Evolutionary conservation across 2,888 invertebrate genomes (phyloP).

Genomic region (Apodemia zela): DNA sequence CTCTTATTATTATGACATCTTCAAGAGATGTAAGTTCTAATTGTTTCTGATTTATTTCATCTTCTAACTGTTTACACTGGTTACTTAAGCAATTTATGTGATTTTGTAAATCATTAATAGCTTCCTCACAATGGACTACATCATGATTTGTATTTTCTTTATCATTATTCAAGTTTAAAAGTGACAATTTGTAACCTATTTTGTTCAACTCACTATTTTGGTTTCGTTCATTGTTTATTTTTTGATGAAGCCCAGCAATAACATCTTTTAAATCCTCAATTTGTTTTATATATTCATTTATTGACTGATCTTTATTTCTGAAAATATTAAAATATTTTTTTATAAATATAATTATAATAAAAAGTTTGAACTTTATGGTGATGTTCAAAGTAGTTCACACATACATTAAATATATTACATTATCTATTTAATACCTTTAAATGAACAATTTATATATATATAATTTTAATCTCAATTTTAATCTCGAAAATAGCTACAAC

Average conservation of each 20-base stretch:
- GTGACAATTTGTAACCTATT: constrained; percentile 41
- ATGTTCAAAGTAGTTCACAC: too few relatives aligned
- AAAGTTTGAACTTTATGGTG: too few relatives aligned
- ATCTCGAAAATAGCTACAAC: too few relatives aligned
- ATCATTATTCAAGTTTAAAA: constrained; percentile 36
- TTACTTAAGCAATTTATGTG: constrained; percentile 44
- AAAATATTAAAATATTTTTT: constrained; percentile 31
- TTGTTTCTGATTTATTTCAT: constrained; percentile 64
- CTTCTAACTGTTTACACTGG: constrained; percentile 59
- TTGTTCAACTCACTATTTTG: constrained; percentile 40
- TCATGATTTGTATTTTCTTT: constrained; percentile 22
- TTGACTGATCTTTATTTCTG: constrained; percentile 70
- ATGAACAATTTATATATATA: too few relatives aligned
- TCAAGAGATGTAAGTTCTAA: constrained; percentile 63
- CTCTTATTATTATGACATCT: constrained; percentile 66
- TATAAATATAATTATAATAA: not conserved
- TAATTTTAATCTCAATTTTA: too few relatives aligned
- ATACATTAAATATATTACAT: too few relatives aligned
- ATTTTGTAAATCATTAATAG: constrained; percentile 31
- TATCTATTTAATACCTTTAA: too few relatives aligned
- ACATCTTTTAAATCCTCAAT: constrained; percentile 66
- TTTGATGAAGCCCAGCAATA: constrained; percentile 45
- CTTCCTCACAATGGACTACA: constrained; percentile 23
- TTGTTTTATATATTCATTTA: constrained; percentile 63
- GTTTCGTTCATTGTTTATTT: constrained; percentile 35